Percentiles rank a stretch among this genome's conserved stretches.
These are phyloP conservation scores for Penaeus chinensis DNA, from an alignment of 1,140 invertebrate species.

Conservation along the genomic window DNA sequence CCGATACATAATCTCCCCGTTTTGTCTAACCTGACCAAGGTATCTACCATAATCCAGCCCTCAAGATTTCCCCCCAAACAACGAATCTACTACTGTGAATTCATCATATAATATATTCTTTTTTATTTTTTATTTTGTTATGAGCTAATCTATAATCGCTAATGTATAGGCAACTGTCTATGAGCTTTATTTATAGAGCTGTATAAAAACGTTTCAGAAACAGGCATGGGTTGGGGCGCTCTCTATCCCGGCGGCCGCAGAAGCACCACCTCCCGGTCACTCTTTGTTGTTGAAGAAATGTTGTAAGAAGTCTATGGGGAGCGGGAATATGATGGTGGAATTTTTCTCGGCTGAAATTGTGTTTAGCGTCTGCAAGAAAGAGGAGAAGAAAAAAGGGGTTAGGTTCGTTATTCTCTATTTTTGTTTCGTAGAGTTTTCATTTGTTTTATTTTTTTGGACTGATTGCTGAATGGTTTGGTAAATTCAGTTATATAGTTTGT, in stretches of 20 bases:
- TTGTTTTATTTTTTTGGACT: background rate
- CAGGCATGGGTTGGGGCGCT: background rate
- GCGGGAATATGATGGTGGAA: constrained; percentile 96
- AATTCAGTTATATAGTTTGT: no score
- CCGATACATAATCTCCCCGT: no score
- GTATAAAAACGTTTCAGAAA: constrained; percentile 40
- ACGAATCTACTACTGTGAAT: constrained; percentile 8
- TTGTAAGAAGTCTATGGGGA: constrained; percentile 88
- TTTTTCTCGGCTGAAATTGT: constrained; percentile 98
- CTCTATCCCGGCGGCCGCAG: background rate
- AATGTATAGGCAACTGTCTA: constrained; percentile 54
- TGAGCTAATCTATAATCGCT: background rate
- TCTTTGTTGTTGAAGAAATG: constrained; percentile 54
- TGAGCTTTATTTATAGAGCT: constrained; percentile 48
- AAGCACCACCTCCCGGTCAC: background rate
- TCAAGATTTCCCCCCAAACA: background rate
- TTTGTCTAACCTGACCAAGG: background rate
- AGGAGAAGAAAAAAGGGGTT: background rate
- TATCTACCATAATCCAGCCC: background rate
- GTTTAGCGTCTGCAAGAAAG: constrained; percentile 82
- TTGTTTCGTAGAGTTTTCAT: background rate
- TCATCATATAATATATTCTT: constrained; percentile 15
- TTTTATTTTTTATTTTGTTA: constrained; percentile 1
- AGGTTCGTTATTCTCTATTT: background rate
- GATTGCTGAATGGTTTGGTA: background rate